These are phyloP conservation scores for Melanotaenia parkinsoni DNA, from an alignment of 2,797 vertebrate species.

Conservation along the genomic window DNA sequence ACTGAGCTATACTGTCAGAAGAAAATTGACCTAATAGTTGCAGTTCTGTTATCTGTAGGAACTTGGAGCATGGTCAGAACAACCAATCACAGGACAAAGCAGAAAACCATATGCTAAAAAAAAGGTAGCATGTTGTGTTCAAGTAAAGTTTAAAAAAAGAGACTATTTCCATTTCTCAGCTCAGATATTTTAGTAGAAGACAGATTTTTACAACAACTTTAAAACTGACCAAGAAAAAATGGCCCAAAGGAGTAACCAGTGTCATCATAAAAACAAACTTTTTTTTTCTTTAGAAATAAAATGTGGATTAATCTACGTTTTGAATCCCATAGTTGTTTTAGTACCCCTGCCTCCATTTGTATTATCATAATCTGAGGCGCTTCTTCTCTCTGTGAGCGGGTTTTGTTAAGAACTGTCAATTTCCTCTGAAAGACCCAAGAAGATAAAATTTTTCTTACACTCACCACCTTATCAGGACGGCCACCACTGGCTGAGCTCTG, in stretches of 20 bases:
- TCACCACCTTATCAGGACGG: not conserved
- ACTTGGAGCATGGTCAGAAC: too few relatives aligned
- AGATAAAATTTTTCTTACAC: not conserved
- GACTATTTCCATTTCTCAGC: not conserved
- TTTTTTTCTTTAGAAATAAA: not conserved
- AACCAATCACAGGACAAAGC: not conserved
- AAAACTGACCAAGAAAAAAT: not conserved
- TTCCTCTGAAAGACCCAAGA: too few relatives aligned
- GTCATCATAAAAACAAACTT: not conserved
- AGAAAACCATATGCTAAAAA: not conserved
- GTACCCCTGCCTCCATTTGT: too few relatives aligned
- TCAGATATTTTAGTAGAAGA: not conserved
- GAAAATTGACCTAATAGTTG: too few relatives aligned
- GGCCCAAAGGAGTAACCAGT: not conserved
- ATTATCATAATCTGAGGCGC: not conserved
- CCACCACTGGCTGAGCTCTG: not conserved
- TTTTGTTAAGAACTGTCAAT: slow-evolving; percentile 15
- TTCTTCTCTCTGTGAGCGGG: not conserved
- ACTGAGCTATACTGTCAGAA: too few relatives aligned
- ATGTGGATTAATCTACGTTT: not conserved
- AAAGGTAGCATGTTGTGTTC: too few relatives aligned
- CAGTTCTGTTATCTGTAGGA: not conserved
- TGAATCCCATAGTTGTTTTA: too few relatives aligned
- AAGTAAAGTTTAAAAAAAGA: too few relatives aligned
- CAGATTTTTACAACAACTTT: not conserved